These are phyloP conservation scores for Cenopis cana DNA, from an alignment of 2,888 invertebrate genomes.

Conservation along the genomic window DNA sequence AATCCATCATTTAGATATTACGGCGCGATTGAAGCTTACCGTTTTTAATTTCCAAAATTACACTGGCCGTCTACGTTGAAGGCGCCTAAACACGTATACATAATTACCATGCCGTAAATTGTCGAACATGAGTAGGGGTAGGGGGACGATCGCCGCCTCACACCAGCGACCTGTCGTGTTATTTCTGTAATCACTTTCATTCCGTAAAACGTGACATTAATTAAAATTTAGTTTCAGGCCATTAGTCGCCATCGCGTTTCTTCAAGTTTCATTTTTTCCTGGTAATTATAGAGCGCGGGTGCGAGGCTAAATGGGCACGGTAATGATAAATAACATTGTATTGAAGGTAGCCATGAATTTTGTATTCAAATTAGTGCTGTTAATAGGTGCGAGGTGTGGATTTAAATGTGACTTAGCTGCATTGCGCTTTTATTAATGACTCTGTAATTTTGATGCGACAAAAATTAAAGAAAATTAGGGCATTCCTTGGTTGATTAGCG, in stretches of 20 bases:
- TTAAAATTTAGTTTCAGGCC: slow-evolving; percentile 86
- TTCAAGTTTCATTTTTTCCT: slow-evolving; percentile 80
- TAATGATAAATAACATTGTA: slow-evolving; percentile 84
- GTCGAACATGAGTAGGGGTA: slow-evolving; percentile 72
- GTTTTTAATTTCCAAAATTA: slow-evolving; percentile 85
- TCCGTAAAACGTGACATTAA: slow-evolving; percentile 84
- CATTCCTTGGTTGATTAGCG: slow-evolving; percentile 48
- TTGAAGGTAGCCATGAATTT: slow-evolving; percentile 80
- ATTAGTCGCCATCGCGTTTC: slow-evolving; percentile 83
- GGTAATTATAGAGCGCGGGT: slow-evolving; percentile 80
- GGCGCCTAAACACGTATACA: slow-evolving; percentile 77
- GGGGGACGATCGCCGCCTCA: slow-evolving; percentile 55
- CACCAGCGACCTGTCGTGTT: slow-evolving; percentile 75
- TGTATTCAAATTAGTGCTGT: slow-evolving; percentile 81
- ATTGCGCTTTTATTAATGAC: slow-evolving; percentile 70
- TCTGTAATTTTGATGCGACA: slow-evolving; percentile 56
- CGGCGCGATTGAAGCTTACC: slow-evolving; percentile 80
- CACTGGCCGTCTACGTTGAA: slow-evolving; percentile 66
- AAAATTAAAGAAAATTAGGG: slow-evolving; percentile 44
- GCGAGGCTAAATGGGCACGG: slow-evolving; percentile 80
- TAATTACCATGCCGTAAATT: slow-evolving; percentile 82
- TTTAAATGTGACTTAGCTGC: slow-evolving; percentile 68
- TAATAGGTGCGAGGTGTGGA: slow-evolving; percentile 77
- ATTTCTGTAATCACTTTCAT: slow-evolving; percentile 84
- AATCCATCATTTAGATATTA: slow-evolving; percentile 85